Conservation (phyloP, 2,797 vertebrate species). For the Acanthurus leucopareius region DNA sequence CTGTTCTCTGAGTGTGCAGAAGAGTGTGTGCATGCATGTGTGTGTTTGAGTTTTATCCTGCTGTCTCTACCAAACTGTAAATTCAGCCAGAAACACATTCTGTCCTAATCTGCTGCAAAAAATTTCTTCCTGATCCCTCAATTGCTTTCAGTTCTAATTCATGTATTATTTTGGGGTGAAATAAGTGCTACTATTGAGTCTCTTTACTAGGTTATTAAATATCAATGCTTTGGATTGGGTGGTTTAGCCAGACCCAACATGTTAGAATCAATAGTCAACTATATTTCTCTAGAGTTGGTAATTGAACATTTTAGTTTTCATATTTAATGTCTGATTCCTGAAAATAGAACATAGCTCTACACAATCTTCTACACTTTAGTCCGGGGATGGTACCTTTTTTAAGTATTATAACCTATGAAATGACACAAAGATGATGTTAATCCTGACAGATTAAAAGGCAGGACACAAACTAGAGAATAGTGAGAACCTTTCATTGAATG, state of each 20-base stretch:
- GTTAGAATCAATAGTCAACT: no score
- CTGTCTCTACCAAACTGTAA: neutral
- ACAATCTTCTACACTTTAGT: neutral
- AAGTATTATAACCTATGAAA: neutral
- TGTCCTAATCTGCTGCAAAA: neutral
- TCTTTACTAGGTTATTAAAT: no score
- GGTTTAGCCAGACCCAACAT: no score
- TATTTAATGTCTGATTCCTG: neutral
- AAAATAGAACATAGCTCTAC: neutral
- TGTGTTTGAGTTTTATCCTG: neutral
- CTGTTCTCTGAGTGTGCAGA: neutral
- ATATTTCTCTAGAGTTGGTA: no score
- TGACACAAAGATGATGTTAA: neutral
- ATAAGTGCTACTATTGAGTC: no score
- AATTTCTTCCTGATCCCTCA: neutral
- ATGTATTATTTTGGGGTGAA: no score
- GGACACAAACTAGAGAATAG: neutral
- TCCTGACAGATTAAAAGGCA: neutral
- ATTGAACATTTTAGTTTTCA: neutral
- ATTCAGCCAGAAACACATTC: neutral
- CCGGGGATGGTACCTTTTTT: no score
- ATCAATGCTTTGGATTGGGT: no score
- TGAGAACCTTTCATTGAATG: slow-evolving; percentile 2
- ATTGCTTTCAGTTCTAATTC: neutral
- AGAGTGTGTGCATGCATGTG: neutral